Base-by-base conservation (phyloP, 1,140 invertebrate genomes). In the Trypoxylus dichotomus region DNA sequence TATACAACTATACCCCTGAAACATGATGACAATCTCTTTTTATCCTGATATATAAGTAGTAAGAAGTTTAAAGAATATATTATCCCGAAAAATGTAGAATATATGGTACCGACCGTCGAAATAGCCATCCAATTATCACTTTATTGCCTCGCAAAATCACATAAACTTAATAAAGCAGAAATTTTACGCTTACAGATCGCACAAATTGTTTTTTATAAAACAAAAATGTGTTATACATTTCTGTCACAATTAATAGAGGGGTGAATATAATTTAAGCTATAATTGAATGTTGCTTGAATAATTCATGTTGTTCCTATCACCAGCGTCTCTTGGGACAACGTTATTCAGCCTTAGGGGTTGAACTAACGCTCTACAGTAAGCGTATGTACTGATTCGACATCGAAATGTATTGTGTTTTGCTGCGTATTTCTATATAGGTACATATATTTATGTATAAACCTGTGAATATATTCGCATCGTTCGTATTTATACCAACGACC, bases 211-310 rank as follows among this genome's bases (percentile, higher is more conserved):
- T 63, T 63, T 63, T 63, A 63, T 63, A 63, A 63, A 63, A 73
- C 71, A 73, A 37, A 73, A 73, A 73, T 73, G 27, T 73, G 25
- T 73, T 73, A 73, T 73, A 73, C 27, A 21, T 73, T 41, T 73
- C 71, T 42, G 71, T 73, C 71, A 73, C 71, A n/a, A 73, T 73
- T 73, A 73, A 32, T 42, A 42, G 76, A 43, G 76, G 54, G 41
- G 78, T 41, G 76, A 79, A 79, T 77, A 73, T 77, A 79, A 79
- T 37, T 76, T 79, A 74, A 78, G 79, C 76, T 79, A 79, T 79
- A 78, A 78, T 79, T 79, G 79, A 60, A 79, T 76, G 74, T 78
- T 32, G 47, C 32, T 78, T 79, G 76, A 78, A 79, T 79, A 78
- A 79, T 79, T 76, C 78, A 79, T 79, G 75, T 42, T 24, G 68